phyloP scores from a whole-genome alignment of 64 coral and sea anemone genomes.

The Montipora cactus region DNA sequence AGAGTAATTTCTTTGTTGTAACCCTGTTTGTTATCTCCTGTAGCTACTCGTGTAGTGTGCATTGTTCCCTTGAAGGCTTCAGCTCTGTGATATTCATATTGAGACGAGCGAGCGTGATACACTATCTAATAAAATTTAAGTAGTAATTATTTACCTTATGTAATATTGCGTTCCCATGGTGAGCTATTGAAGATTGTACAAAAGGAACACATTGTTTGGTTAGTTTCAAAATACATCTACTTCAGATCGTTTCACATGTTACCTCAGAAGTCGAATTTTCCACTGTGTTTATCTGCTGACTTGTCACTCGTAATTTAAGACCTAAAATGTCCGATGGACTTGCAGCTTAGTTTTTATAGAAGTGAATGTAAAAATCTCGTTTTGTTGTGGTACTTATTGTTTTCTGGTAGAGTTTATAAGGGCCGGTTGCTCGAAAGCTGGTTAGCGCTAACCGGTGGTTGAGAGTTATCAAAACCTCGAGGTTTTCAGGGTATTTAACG shows the following conservation, averaged over 20 bases:
- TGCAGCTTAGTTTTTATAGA: too few relatives aligned
- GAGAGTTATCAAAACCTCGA: too few relatives aligned
- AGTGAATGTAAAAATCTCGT: background rate
- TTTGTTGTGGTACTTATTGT: background rate
- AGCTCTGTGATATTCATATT: background rate
- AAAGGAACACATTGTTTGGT: background rate
- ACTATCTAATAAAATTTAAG: background rate
- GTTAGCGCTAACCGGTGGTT: too few relatives aligned
- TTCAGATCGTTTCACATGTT: too few relatives aligned
- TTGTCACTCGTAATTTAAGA: background rate
- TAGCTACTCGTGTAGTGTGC: background rate
- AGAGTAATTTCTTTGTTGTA: background rate
- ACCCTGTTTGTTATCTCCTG: background rate
- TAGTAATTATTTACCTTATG: slow-evolving; percentile 2
- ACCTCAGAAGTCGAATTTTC: background rate
- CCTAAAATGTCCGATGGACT: too few relatives aligned
- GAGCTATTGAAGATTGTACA: slow-evolving; percentile 8
- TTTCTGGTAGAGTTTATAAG: background rate
- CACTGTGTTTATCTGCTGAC: background rate
- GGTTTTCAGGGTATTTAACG: too few relatives aligned
- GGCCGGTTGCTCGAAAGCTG: too few relatives aligned
- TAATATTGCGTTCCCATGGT: background rate
- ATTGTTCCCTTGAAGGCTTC: background rate
- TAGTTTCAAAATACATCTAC: background rate
- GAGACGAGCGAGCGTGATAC: background rate